These are phyloP conservation scores for Pseudochirops corinnae DNA, from an alignment of 2,797 vertebrate genomes.

Conservation along the genomic window DNA sequence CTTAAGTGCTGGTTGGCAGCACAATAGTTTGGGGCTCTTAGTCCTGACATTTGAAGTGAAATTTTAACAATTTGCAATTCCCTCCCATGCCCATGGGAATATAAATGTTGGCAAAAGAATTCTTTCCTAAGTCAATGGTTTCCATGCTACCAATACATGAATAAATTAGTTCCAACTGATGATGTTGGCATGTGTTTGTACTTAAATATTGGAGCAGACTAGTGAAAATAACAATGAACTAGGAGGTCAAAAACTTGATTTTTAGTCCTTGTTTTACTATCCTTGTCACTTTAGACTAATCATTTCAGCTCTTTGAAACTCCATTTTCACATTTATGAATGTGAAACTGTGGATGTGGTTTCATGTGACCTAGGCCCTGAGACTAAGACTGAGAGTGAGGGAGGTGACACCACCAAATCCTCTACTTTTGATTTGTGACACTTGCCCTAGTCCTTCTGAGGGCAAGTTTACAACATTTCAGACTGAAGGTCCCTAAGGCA, in stretches of 20 bases:
- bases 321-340: neutral
- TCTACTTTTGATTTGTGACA: neutral
- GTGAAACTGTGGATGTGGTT: neutral
- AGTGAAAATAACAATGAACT: neutral
- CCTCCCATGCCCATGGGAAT: conserved; percentile 47
- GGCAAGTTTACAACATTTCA: neutral
- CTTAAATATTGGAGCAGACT: conserved; percentile 27
- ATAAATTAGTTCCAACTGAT: conserved; percentile 30
- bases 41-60: conserved; percentile 47
- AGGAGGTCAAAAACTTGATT: neutral
- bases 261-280: neutral
- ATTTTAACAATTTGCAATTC: conserved; percentile 68
- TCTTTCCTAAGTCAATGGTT: conserved; percentile 51
- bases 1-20: conserved; percentile 36
- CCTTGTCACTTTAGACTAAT: neutral
- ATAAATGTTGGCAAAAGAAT: conserved; percentile 45
- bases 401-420: neutral
- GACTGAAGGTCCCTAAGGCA: neutral
- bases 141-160: conserved; percentile 47
- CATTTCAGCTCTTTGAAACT: neutral
- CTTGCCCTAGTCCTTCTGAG: neutral
- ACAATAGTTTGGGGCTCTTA: conserved; percentile 29
- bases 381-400: neutral
- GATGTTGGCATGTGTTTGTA: conserved; percentile 11
- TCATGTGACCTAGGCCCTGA: neutral